phyloP scores from a whole-genome alignment of 2,797 vertebrate genomes.

The Yasuhikotakia modesta region DNA sequence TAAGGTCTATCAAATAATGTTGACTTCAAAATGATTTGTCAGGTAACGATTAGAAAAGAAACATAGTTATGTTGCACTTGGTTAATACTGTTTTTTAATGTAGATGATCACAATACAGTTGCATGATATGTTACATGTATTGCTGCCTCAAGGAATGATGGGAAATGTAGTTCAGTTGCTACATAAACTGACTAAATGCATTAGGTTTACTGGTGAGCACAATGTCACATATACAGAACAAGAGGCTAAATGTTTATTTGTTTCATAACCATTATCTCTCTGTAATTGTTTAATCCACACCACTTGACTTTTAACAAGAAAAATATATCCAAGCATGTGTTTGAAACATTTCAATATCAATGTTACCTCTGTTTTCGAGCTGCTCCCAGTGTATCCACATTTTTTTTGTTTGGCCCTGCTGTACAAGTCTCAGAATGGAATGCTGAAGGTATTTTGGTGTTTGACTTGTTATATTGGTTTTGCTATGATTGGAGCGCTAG shows the following conservation, averaged over 20 bases:
- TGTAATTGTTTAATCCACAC: background rate
- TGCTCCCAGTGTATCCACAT: background rate
- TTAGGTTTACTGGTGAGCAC: background rate
- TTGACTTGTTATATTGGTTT: slow-evolving; percentile 33
- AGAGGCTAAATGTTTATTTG: slow-evolving; percentile 1
- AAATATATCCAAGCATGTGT: background rate
- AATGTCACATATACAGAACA: background rate
- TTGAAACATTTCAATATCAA: background rate
- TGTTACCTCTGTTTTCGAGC: background rate
- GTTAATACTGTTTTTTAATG: background rate
- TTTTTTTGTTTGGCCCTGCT: slow-evolving; percentile 7
- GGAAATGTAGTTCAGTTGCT: background rate
- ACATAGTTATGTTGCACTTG: background rate
- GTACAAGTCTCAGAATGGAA: background rate
- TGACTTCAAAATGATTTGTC: slow-evolving; percentile 13
- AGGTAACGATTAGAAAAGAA: background rate
- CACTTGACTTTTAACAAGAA: slow-evolving; percentile 3
- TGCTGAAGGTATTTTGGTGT: slow-evolving; percentile 40
- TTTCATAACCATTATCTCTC: background rate
- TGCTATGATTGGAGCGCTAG: slow-evolving; percentile 20
- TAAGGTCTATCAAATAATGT: too few relatives aligned
- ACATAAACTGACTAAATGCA: too few relatives aligned
- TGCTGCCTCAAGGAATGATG: too few relatives aligned
- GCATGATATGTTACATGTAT: too few relatives aligned
- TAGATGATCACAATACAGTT: background rate